A percentile compares a stretch with the other conserved stretches of the same genome.
phyloP scores from a whole-genome alignment of 2,888 invertebrate genomes.

The Sarcophaga subvicina region DNA sequence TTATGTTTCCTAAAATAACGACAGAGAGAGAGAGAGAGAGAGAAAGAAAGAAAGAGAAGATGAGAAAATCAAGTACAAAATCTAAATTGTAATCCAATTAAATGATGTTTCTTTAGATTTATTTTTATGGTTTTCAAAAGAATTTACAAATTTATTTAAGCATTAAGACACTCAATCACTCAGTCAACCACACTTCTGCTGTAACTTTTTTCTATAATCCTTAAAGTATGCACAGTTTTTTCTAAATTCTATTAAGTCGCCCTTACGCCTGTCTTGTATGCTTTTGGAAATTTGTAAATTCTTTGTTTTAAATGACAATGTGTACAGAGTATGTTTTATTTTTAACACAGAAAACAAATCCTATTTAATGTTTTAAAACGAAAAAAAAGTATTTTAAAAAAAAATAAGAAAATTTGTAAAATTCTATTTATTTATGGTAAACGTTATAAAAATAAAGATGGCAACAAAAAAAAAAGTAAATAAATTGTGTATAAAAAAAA shows the following conservation, averaged over 20 bases:
- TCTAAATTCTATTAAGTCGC: neutral
- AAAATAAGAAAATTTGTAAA: neutral
- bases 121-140: neutral
- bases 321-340: too few relatives aligned
- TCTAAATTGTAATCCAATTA: neutral
- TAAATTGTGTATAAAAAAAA: neutral
- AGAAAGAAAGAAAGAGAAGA: neutral
- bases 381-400: neutral
- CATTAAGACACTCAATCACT: neutral
- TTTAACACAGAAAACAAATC: too few relatives aligned
- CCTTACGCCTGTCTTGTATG: neutral
- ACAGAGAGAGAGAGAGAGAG: neutral
- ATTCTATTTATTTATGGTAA: too few relatives aligned
- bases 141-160: neutral
- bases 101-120: neutral
- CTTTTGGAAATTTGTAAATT: neutral
- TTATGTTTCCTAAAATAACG: neutral
- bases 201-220: neutral
- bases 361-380: too few relatives aligned
- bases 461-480: neutral
- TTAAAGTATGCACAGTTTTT: conserved; percentile 22
- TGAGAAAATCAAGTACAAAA: neutral
- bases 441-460: neutral
- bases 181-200: neutral
- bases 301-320: neutral